Percentiles rank a stretch among this genome's conserved stretches.
phyloP scores from a whole-genome alignment of 2,113 vertebrate genomes.

The Coracopsis vasa region DNA sequence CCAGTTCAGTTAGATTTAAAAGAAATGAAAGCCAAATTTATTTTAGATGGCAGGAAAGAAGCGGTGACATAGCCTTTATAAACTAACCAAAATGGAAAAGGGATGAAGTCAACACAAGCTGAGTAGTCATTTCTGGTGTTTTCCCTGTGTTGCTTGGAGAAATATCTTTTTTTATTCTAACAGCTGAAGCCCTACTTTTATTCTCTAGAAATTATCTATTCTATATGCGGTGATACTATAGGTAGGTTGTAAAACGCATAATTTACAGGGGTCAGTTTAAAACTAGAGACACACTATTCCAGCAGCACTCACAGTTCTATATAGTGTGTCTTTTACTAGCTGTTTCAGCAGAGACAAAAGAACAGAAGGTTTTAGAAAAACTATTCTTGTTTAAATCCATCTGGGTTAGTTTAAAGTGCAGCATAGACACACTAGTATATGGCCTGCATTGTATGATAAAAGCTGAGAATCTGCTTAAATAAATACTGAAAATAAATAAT shows the following conservation, averaged over 20 bases:
- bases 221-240: background rate
- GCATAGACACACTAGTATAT: background rate
- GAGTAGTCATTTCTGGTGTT: background rate
- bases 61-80: background rate
- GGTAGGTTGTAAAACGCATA: background rate
- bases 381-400: slow-evolving; percentile 58
- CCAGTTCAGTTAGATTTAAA: background rate
- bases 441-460: background rate
- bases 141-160: slow-evolving; percentile 4
- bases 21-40: background rate
- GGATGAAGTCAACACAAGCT: background rate
- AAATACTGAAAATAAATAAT: background rate
- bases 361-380: slow-evolving; percentile 54
- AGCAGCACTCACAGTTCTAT: background rate
- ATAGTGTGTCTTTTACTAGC: background rate
- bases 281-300: background rate
- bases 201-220: background rate
- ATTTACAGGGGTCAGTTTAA: background rate
- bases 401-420: slow-evolving; percentile 17
- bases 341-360: slow-evolving; percentile 52
- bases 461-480: background rate
- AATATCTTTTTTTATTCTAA: background rate
- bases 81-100: background rate
- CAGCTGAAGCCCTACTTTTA: background rate
- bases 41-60: background rate